Evolutionary conservation across 2,113 vertebrate genomes (phyloP).

Genomic region (Mesocricetus auratus): DNA sequence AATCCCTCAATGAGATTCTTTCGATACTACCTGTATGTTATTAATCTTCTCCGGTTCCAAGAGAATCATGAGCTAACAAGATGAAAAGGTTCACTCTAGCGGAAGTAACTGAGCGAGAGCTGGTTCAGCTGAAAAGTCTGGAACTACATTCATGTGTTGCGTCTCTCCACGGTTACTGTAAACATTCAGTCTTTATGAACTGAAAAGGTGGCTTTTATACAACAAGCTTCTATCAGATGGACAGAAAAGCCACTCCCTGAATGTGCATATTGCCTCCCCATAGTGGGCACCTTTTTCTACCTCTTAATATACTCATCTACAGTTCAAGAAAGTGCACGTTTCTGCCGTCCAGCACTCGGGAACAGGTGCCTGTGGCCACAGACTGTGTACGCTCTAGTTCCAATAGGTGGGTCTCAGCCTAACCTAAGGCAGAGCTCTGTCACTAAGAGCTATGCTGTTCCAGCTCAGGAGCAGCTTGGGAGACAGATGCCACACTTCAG

Average conservation of each 20-base stretch:
- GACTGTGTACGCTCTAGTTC: conserved; percentile 41
- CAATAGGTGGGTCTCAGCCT: not conserved
- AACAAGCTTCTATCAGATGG: not conserved
- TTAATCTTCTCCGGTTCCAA: not conserved
- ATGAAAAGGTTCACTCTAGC: not conserved
- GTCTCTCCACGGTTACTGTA: not conserved
- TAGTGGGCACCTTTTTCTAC: conserved; percentile 9
- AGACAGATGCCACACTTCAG: conserved; percentile 66
- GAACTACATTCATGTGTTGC: not conserved
- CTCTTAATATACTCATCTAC: conserved; percentile 36
- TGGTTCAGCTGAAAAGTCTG: not conserved
- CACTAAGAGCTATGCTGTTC: not conserved
- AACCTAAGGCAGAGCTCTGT: conserved; percentile 20
- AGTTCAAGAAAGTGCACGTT: not conserved
- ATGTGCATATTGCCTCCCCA: not conserved
- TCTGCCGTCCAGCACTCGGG: conserved; percentile 37
- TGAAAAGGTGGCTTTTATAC: not conserved
- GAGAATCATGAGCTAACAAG: not conserved
- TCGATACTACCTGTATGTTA: not conserved
- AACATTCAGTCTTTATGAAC: not conserved
- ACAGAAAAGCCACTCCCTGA: not conserved
- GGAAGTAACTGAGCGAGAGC: not conserved
- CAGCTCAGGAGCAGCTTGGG: conserved; percentile 67
- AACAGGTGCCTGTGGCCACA: conserved; percentile 67
- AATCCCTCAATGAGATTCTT: not conserved